Conservation (phyloP, 2,113 vertebrate genomes). For the Grammomys surdaster region DNA sequence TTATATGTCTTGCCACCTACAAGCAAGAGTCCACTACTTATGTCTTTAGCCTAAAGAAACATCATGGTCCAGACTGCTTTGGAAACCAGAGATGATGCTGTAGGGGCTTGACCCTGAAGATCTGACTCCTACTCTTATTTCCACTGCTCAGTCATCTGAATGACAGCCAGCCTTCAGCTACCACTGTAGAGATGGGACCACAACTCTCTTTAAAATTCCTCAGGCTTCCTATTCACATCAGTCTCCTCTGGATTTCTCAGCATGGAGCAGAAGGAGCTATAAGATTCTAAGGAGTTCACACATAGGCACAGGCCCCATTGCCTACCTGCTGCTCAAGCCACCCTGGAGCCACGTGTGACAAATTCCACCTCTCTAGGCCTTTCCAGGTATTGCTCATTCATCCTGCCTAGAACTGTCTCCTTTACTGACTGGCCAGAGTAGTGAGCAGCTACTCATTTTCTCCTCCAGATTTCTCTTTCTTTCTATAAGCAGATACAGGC, state of each 20-base stretch:
- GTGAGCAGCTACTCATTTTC: neutral
- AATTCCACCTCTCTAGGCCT: neutral
- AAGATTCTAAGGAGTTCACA: neutral
- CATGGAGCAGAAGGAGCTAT: neutral
- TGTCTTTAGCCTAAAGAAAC: neutral
- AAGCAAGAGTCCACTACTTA: neutral
- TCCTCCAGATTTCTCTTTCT: neutral
- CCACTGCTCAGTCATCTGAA: neutral
- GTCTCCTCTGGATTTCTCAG: neutral
- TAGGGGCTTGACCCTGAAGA: neutral
- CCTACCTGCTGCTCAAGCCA: neutral
- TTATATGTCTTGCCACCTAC: neutral
- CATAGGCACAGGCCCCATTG: neutral
- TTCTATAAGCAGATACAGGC: neutral
- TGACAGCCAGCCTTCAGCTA: neutral
- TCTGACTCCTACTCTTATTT: neutral
- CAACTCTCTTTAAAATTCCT: neutral
- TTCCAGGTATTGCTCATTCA: accelerated
- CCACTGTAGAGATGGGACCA: neutral
- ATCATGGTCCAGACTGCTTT: neutral
- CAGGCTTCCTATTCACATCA: neutral
- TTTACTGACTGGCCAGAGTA: too few species aligned
- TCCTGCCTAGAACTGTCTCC: neutral
- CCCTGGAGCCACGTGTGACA: neutral
- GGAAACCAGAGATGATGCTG: neutral